phyloP scores from a whole-genome alignment of 2,113 vertebrate species.

The Crotalus helleri region DNA sequence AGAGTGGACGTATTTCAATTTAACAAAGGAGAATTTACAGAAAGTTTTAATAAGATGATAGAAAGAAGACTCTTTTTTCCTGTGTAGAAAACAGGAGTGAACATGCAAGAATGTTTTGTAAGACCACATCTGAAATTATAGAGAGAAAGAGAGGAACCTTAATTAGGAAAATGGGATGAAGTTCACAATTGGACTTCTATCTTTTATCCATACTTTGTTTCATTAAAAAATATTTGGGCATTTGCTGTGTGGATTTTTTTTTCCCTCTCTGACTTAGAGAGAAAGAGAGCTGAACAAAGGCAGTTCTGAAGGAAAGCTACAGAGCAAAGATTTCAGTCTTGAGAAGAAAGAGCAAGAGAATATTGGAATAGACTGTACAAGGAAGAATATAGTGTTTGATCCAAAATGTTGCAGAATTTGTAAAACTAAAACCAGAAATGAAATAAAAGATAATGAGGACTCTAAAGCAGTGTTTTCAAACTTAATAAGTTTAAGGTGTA shows the following conservation, averaged over 20 bases:
- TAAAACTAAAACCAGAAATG: background rate
- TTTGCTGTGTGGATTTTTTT: background rate
- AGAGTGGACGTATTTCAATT: background rate
- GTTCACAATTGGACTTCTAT: background rate
- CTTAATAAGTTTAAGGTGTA: no score
- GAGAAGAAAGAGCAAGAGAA: background rate
- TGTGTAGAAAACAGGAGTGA: no score
- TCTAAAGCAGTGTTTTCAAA: background rate
- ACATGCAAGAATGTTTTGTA: background rate
- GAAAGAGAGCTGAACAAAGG: background rate
- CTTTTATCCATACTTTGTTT: background rate
- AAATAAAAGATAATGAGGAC: background rate
- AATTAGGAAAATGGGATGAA: background rate
- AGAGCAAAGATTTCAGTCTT: background rate
- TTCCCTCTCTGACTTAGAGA: background rate
- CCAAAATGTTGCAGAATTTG: background rate
- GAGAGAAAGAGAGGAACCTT: background rate
- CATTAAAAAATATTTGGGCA: background rate
- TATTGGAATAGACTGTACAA: background rate
- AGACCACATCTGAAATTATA: background rate
- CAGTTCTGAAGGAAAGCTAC: background rate
- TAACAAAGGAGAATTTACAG: background rate
- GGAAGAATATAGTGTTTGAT: background rate
- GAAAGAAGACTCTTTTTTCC: background rate
- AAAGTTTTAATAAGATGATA: background rate